A percentile compares a stretch with the other conserved stretches of the same genome.
phyloP scores from a whole-genome alignment of 2,113 vertebrate genomes.

The Uropsilus gracilis region DNA sequence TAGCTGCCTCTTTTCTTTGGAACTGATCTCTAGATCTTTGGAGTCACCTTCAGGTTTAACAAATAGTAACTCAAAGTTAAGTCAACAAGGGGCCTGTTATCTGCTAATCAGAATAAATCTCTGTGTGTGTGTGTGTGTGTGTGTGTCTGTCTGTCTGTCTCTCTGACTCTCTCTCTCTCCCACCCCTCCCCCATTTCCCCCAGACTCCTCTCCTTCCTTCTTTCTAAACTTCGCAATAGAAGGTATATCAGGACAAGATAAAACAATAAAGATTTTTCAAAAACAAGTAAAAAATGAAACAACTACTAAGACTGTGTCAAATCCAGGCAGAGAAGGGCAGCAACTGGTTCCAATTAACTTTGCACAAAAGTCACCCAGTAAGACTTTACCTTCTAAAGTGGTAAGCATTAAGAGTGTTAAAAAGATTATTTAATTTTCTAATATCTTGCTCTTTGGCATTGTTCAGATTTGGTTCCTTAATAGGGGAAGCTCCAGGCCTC shows the following conservation, averaged over 20 bases:
- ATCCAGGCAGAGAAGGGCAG: conserved; percentile 43
- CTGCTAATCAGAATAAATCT: not conserved
- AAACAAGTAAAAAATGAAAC: conserved; percentile 58
- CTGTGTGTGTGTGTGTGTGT: no score
- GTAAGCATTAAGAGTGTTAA: conserved; percentile 68
- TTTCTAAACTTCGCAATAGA: not conserved
- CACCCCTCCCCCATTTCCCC: no score
- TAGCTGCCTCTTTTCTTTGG: not conserved
- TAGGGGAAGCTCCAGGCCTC: conserved; percentile 56
- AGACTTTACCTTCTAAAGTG: conserved; percentile 70
- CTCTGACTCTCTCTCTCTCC: no score
- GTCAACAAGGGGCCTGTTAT: not conserved
- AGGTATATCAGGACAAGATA: not conserved
- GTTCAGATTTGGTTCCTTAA: conserved; percentile 67
- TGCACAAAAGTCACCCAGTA: conserved; percentile 19
- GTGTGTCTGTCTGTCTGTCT: no score
- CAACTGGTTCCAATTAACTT: conserved; percentile 77
- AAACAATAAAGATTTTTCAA: conserved; percentile 8
- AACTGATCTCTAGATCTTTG: conserved; percentile 26
- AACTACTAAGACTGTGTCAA: conserved; percentile 45
- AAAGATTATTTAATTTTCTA: conserved; percentile 72
- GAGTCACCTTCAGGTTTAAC: conserved; percentile 34
- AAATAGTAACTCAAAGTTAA: conserved; percentile 24
- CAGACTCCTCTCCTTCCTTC: not conserved
- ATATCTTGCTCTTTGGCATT: conserved; percentile 66